Percentiles rank a stretch among this genome's conserved stretches.
Evolutionary conservation across 2,113 vertebrate species (phyloP).

Genomic region (Phylloscopus trochilus): DNA sequence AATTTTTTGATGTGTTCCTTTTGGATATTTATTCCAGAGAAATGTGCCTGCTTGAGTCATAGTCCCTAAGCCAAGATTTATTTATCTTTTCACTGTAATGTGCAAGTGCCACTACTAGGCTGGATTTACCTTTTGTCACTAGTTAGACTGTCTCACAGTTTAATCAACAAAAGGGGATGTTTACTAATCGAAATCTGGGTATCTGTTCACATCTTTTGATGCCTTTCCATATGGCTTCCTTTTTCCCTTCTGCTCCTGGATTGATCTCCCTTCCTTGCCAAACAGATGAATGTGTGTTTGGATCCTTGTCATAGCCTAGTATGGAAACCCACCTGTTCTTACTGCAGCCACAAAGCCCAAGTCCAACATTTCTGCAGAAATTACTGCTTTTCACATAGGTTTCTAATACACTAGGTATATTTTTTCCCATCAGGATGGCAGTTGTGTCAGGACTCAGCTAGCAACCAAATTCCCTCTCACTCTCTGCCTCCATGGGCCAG

Average conservation of each 20-base stretch:
- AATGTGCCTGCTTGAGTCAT: not conserved
- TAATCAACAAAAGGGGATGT: not conserved
- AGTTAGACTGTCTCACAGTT: not conserved
- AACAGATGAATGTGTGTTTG: not conserved
- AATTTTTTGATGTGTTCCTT: not conserved
- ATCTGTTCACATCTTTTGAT: not conserved
- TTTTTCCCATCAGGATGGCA: not conserved
- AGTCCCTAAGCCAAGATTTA: not conserved
- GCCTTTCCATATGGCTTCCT: not conserved
- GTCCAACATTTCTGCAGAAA: not conserved
- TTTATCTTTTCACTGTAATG: not conserved
- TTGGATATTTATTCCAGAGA: not conserved
- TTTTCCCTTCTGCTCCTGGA: not conserved
- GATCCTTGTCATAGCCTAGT: not conserved
- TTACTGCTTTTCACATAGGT: not conserved
- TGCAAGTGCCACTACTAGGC: not conserved
- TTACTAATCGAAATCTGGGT: not conserved
- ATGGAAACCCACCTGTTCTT: not conserved
- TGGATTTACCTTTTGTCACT: not conserved
- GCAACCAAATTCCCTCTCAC: not conserved
- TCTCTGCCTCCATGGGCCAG: not conserved
- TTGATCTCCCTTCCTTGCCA: not conserved
- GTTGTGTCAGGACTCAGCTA: not conserved
- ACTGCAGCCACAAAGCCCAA: not conserved
- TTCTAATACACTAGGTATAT: fast-evolving